Percentiles rank a stretch among this genome's conserved stretches.
Conservation (phyloP, 2,797 vertebrate genomes). For the Cossypha niveicapilla region DNA sequence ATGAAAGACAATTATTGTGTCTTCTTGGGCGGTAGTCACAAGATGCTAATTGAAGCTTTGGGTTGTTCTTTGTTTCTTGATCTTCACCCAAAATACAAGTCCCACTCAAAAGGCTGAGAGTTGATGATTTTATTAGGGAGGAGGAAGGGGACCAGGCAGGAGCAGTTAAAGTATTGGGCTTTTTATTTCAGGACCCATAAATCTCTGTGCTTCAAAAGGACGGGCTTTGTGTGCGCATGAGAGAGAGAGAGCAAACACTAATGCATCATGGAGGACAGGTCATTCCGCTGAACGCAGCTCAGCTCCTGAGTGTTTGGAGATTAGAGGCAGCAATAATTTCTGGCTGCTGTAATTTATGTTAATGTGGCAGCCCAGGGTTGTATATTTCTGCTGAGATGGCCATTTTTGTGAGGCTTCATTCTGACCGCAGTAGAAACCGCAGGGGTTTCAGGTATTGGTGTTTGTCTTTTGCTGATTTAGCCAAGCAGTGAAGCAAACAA, state of each 20-base stretch:
- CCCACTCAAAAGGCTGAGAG: not conserved
- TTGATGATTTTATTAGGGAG: not conserved
- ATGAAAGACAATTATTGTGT: not conserved
- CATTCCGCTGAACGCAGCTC: slow-evolving; percentile 78
- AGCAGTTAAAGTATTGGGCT: slow-evolving; percentile 33
- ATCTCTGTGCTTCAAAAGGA: slow-evolving; percentile 54
- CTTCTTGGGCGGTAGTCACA: not conserved
- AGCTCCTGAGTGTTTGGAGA: slow-evolving; percentile 83
- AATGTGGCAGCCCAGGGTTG: slow-evolving; percentile 79
- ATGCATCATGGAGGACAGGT: slow-evolving; percentile 84
- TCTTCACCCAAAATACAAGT: not conserved
- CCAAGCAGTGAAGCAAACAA: not conserved
- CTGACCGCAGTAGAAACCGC: slow-evolving; percentile 75
- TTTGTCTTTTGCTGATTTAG: slow-evolving; percentile 73
- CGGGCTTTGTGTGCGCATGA: not conserved
- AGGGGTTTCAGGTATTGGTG: slow-evolving; percentile 44
- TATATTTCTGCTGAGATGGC: slow-evolving; percentile 82
- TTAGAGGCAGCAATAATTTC: slow-evolving; percentile 84
- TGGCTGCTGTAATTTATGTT: slow-evolving; percentile 85
- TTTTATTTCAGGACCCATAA: slow-evolving; percentile 65
- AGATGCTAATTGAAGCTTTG: not conserved
- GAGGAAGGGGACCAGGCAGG: not conserved
- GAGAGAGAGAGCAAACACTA: slow-evolving; percentile 68
- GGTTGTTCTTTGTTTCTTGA: not conserved
- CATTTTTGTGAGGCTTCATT: slow-evolving; percentile 80